Evolutionary conservation across 2,113 vertebrate species (phyloP), one percentile per base, ranked within the genome.

Genomic region (Mirounga angustirostris): DNA sequence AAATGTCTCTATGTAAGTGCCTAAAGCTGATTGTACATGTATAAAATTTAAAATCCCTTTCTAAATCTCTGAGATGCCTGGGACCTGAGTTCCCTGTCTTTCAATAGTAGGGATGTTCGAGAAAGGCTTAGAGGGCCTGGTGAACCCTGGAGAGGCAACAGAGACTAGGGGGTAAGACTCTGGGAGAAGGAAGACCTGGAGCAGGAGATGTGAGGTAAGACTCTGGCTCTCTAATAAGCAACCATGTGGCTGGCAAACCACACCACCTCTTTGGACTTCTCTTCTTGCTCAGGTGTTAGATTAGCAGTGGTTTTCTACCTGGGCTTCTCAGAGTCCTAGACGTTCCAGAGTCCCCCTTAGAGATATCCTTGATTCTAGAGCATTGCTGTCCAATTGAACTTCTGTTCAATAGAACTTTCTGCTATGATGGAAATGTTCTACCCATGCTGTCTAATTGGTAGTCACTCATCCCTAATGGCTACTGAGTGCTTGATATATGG

Each of bases 1-100:
- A 63, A 97, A 91, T 98, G 96, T 89, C 96, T 98, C 96, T 80
- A 71, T 91, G 92, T 92, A 95, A 87, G 67, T 93, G 81, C 46
- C 79, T 93, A 78, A 80, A 96, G 94, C 97, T 97, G 96, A 98
- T 56, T 98, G 94, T 79, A 86, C 7, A 92, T 52, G 91, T 96
- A 91, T 96, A 89, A 98, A 98, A 98, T 95, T 89, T 96, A 97
- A 97, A 96, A 52, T 8, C 26, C 71, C 54, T 96, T 98, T 93
- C 91, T 24, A 93, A 96, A 40, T n/a, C 40, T 95, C 65, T 92
- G 40, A 96, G 84, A 46, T 36, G 46, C 28, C 94, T 97, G 84
- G 24, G 73, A 85, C 43, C 24, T 87, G 46, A 33, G 15, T 76
- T 93, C n/a, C 9, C 13, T 74, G n/a, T 76, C 33, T 82, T 69